Evolutionary conservation across 2,888 invertebrate genomes (phyloP), one percentile per base, ranked within the genome.

Genomic region (Hemaris fuciformis): DNA sequence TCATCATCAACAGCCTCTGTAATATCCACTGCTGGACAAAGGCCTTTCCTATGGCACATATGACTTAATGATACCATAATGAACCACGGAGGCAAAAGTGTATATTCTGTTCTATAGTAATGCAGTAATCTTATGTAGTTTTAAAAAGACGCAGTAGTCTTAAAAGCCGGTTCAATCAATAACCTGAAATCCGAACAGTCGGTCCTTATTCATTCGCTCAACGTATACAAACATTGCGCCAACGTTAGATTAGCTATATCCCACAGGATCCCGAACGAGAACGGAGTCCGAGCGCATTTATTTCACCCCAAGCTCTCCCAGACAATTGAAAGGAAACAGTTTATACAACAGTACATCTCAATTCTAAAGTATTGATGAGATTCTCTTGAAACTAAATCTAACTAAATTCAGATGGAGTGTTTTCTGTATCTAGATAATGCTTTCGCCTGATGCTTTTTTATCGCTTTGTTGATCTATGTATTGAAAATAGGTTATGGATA

Each of bases 231-330:
- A 48, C 48, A 53, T 10, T 8, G 27, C 62, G 25, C 48, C 22
- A 20, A 5, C 7, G 43, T 18, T 62, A 57, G 63, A 67, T 57
- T 63, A 60, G 31, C 18, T 31, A 53, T 53, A 53, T 53, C 27
- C 27, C 8, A 8, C 15, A 25, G 15, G 22, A 45, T 45, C 31
- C 53, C 4, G n/a, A 8, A 18, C 10, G 27, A 18, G 18, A 18
- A 15, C 53, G 8, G 10, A 31, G 53, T 53, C 18, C 18, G 10
- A 53, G 27, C 31, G 31, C 31, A 53, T 53, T 31, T 53, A 38
- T 38, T n/a, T 38, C n/a, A 34, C 34, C 34, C n/a, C 38, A 38
- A 38, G 38, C 38, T 38, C n/a, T 38, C 38, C n/a, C 13, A 38
- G 38, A 13, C 46, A 25, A 43, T 20, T n/a, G 27, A 15, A 27